Base-by-base conservation (phyloP, 2,888 invertebrate species). In the Resseliella maxima region DNA sequence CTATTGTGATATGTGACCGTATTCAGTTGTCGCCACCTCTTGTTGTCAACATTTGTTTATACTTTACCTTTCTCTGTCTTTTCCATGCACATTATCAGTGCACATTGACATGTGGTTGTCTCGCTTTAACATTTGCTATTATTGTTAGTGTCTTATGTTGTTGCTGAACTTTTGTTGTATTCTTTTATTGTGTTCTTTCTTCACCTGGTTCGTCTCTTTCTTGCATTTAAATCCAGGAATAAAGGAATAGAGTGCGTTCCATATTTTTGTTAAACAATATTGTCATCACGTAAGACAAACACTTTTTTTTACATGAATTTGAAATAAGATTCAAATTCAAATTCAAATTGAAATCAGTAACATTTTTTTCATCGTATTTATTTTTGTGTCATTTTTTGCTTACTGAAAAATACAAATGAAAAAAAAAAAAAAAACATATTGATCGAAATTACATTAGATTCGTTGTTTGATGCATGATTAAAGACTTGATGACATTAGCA, bases 31-130 rank as follows among this genome's bases (percentile, higher is more conserved):
- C 72, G 12, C 72, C 72, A 72, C 72, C 72, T 72, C 31, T 72
- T 72, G 72, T 72, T 72, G 72, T 72, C 72, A 72, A 31, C 72
- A 15, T 72, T 72, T 72, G 72, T 72, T 72, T 72, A 72, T 72
- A 72, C 5, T 72, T 72, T 31, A 18, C 2, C 72, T 72, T 12
- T 72, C 35, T 59, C 59, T 59, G 59, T 72, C 72, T 12, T 31
- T 72, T 5, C 15, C 31, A 31, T 72, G 5, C 12, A 12, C 27
- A 18, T 31, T 50, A 12, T 31, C 5, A n/a, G 31, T 59, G 59
- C 6, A n/a, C 15, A 31, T 72, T 72, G 12, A 1, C 27, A 27
- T 31, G 15, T 18, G 31, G 72, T 72, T 15, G 72, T 72, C 72
- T 72, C 72, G 15, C 15, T 72, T 31, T 15, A 31, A 3, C 72